Evolutionary conservation across 2,888 invertebrate species (phyloP).

Genomic region (Limnephilus marmoratus): DNA sequence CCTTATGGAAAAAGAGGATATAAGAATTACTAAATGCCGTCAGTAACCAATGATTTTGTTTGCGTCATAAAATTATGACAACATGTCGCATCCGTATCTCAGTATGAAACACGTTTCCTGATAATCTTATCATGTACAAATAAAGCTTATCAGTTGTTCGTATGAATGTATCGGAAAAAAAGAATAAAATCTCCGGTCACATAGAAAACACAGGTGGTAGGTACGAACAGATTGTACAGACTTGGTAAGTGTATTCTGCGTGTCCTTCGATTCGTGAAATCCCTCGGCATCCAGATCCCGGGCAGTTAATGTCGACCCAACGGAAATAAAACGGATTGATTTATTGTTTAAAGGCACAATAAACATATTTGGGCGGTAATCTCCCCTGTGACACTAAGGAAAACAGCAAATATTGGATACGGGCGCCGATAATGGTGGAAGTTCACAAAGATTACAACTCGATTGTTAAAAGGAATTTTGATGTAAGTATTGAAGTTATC

Average conservation of each 20-base stretch:
- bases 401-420: conserved; percentile 29
- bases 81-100: not conserved
- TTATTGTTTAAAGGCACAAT: conserved; percentile 53
- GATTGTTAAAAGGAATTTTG: not conserved
- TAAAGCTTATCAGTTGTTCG: not conserved
- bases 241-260: conserved; percentile 12
- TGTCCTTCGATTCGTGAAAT: conserved; percentile 34
- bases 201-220: not conserved
- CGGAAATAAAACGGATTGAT: conserved; percentile 52
- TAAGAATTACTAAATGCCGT: not conserved
- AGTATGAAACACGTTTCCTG: not conserved
- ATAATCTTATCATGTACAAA: not conserved
- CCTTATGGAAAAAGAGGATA: not conserved
- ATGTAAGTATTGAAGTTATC: not conserved
- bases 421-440: not conserved
- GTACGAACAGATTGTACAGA: not conserved
- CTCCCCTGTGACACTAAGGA: conserved; percentile 41
- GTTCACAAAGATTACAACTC: not conserved
- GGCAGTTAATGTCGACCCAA: conserved; percentile 46
- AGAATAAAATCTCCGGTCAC: not conserved
- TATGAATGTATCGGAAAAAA: not conserved
- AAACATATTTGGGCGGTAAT: conserved; percentile 51
- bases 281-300: conserved; percentile 23
- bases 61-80: not conserved
- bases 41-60: not conserved